Percentiles rank a stretch among this genome's conserved stretches.
Evolutionary conservation across 2,888 invertebrate species (phyloP).

Genomic region (Scaptomyza reducta): DNA sequence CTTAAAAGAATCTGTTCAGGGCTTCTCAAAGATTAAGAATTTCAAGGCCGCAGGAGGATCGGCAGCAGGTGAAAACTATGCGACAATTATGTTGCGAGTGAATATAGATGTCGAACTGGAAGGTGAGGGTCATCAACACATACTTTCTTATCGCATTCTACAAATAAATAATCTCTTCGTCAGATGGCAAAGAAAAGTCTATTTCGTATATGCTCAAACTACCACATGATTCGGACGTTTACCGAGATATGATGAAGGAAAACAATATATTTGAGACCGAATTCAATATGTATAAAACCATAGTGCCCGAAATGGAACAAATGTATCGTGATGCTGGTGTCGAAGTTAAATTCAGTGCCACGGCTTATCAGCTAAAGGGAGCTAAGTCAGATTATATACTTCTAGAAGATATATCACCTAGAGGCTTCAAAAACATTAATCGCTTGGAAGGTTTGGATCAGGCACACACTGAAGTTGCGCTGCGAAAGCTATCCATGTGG

Average conservation of each 20-base stretch:
- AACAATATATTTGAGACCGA: conserved; percentile 72
- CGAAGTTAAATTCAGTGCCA: conserved; percentile 69
- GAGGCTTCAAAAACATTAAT: conserved; percentile 73
- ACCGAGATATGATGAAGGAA: conserved; percentile 42
- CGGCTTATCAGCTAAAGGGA: conserved; percentile 60
- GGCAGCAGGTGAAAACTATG: conserved; percentile 79
- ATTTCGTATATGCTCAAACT: conserved; percentile 67
- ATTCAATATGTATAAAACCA: conserved; percentile 63
- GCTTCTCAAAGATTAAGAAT: conserved; percentile 41
- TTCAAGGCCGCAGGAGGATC: conserved; percentile 53
- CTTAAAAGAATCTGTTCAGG: conserved; percentile 39
- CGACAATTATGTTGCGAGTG: conserved; percentile 74
- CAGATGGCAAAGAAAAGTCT: conserved; percentile 46
- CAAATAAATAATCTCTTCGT: no score
- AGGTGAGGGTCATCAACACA: conserved; percentile 41
- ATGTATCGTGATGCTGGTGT: conserved; percentile 68
- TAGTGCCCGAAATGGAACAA: conserved; percentile 77
- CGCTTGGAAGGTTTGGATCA: conserved; percentile 75
- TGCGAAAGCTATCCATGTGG: conserved; percentile 76
- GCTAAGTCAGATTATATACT: conserved; percentile 57
- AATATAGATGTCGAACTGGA: conserved; percentile 65
- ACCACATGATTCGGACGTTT: conserved; percentile 48
- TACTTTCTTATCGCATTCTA: neutral
- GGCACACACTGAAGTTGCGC: conserved; percentile 66
- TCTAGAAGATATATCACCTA: conserved; percentile 70